Evolutionary conservation across 1,140 invertebrate species (phyloP), one percentile per base, ranked within the genome.

Genomic region (Samia ricini): DNA sequence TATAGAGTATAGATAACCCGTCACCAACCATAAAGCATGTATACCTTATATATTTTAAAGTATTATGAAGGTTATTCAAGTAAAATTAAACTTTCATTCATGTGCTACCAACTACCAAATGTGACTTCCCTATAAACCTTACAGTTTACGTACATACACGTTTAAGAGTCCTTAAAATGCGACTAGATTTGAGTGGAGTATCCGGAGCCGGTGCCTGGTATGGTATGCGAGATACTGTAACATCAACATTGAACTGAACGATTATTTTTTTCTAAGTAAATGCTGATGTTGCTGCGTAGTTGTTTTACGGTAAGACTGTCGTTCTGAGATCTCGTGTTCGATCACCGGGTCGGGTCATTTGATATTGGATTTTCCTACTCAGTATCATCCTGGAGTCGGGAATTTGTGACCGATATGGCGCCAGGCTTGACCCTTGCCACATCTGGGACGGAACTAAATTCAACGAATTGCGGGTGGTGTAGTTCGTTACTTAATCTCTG

Each of bases 91-190:
- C 10, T 42, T 42, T 42, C 12, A 42, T 42, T 10, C n/a, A 42
- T 12, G 64, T 77, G 74, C 68, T 33, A 69, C 74, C 72, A 61
- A 2, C 62, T 58, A 74, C 71, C 70, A 42, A 56, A 22, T 74
- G 66, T 20, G 57, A 8, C 12, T 42, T 15, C 33, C 58, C 66
- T 60, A 59, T 60, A 60, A 63, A 68, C 63, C 72, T 64, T 66
- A 68, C 22, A 65, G 62, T 59, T 78, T 88, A 89, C 86, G 83
- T 89, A 89, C 86, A 86, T 88, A 87, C 83, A 84, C 79, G 79
- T 79, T 80, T 85, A 33, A 89, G 77, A 74, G 77, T 82, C 58
- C 83, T 72, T 64, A 88, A 75, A 21, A 85, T 80, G 51, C 83
- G 77, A 68, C 73, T 81, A 62, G 83, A 71, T 63, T 83, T 86